phyloP scores from a whole-genome alignment of 2,113 vertebrate species.

The Phalacrocorax pelagicus region DNA sequence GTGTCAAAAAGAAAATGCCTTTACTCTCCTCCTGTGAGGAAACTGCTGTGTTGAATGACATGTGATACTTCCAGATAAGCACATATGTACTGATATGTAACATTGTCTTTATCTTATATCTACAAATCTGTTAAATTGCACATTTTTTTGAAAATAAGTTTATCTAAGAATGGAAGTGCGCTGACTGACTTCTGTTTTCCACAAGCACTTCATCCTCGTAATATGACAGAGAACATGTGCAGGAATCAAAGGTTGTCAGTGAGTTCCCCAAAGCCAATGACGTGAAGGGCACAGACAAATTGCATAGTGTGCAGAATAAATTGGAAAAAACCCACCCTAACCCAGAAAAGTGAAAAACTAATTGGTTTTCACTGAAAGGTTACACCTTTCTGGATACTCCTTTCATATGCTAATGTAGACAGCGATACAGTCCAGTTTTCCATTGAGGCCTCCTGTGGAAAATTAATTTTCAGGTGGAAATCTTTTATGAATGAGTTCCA shows the following conservation, averaged over 20 bases:
- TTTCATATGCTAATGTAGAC: background rate
- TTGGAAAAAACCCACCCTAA: too few species aligned
- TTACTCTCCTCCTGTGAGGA: background rate
- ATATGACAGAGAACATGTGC: background rate
- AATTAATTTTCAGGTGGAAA: background rate
- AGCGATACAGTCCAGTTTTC: background rate
- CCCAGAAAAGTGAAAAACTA: background rate
- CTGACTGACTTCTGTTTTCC: background rate
- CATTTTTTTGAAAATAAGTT: background rate
- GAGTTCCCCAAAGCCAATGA: background rate
- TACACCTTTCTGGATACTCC: background rate
- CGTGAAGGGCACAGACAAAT: background rate
- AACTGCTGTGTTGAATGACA: background rate
- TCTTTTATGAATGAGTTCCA: background rate
- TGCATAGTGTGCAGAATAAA: background rate
- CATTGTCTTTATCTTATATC: background rate
- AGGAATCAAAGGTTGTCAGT: background rate
- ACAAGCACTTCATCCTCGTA: background rate
- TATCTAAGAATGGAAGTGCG: background rate
- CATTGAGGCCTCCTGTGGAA: background rate
- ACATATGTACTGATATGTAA: background rate
- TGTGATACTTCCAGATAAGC: background rate
- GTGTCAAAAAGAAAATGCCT: background rate
- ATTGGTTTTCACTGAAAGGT: background rate
- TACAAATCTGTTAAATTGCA: background rate